Base-by-base conservation (phyloP, 2,113 vertebrate species). In the Anguilla japonica region DNA sequence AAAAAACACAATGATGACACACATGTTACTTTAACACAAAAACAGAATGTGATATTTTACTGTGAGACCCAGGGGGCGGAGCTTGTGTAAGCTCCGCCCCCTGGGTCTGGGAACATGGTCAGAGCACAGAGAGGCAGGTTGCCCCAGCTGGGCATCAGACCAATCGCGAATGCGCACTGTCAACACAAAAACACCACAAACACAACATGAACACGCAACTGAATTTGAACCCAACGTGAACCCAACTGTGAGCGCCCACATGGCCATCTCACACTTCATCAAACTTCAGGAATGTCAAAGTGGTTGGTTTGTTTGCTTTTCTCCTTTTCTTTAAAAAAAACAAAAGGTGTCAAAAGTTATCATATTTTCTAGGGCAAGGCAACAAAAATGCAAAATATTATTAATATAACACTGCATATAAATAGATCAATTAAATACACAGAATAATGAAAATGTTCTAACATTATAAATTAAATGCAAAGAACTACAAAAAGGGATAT, bases 391-490 rank as follows among this genome's bases (percentile, higher is more conserved):
- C 83, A 87, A 89, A 89, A 88, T 80, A 41, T 88, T 88, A 89
- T 84, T 88, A 93, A 87, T 46, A 84, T 92, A 93, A 94, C 93
- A 94, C 91, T 93, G 92, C 40, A 94, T 94, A 94, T 94, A 95
- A 95, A 95, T 95, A 95, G 90, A 87, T 90, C 88, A 91, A 89
- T 93, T 91, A 93, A 93, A 93, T 93, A 93, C 86, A 93, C 85
- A 87, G 87, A 93, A 94, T 92, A 94, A 89, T 94, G 91, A 92
- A 92, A 78, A 91, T 87, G 89, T 87, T 94, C 91, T 94, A 92
- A 85, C 86, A 89, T 88, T 89, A 93, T 95, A 94, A 94, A 95
- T 94, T 90, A 94, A 87, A 91, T 90, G 91, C 89, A 90, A 89
- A 89, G 89, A 86, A 91, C 88, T 90, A 91, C 85, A 90, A 87